Percentiles rank a stretch among this genome's conserved stretches.
These are phyloP conservation scores for Myrmecophaga tridactyla DNA, from an alignment of 2,113 vertebrate species.

Conservation along the genomic window DNA sequence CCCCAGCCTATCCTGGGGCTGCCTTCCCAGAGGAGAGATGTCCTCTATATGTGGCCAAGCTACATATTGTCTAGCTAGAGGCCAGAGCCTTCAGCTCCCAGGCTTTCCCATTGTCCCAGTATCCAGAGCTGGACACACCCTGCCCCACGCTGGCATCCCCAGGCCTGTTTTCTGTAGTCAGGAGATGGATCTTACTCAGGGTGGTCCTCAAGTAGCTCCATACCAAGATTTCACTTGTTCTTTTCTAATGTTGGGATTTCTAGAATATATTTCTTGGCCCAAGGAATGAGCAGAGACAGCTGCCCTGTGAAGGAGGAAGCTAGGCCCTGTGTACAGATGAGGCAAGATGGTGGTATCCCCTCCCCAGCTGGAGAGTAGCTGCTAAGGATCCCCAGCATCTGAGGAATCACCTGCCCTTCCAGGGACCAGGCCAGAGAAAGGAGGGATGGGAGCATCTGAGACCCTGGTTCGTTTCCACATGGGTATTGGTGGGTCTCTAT, in stretches of 20 bases:
- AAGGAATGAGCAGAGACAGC: not conserved
- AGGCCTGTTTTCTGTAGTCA: not conserved
- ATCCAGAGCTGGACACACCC: not conserved
- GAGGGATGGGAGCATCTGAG: not conserved
- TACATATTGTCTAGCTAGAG: too few species aligned
- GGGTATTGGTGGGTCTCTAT: not conserved
- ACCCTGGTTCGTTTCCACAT: not conserved
- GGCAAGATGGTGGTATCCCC: not conserved
- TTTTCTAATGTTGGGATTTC: not conserved
- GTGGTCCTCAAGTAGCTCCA: not conserved
- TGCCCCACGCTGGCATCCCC: not conserved
- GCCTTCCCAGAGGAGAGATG: not conserved
- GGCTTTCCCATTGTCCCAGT: not conserved
- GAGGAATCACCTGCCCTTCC: not conserved
- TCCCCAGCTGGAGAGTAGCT: not conserved
- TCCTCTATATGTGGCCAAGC: not conserved
- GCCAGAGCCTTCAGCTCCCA: not conserved
- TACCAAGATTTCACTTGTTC: not conserved
- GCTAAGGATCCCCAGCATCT: not conserved
- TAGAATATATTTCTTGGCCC: not conserved
- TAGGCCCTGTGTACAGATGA: not conserved
- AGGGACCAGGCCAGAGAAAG: not conserved
- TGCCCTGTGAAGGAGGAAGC: not conserved
- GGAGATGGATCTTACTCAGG: not conserved
- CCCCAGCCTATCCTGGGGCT: not conserved